phyloP scores from a whole-genome alignment of 2,888 invertebrate genomes.

The Sepiola atlantica region DNA sequence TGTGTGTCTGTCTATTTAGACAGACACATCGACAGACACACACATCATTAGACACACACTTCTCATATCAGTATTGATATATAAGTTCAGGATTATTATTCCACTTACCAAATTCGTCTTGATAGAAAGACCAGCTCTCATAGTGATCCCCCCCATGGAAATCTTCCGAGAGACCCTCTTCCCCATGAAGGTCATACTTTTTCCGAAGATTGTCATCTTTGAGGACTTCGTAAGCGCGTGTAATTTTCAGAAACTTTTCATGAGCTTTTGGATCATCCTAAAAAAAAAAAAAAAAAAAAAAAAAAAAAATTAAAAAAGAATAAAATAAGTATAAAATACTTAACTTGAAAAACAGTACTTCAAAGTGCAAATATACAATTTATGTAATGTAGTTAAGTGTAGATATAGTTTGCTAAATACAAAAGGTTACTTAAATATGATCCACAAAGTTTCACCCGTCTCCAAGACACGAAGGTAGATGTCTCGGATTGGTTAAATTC shows the following conservation, averaged over 20 bases:
- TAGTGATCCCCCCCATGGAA: constrained; percentile 81
- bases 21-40: too few species aligned
- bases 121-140: constrained; percentile 87
- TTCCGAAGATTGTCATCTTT: constrained; percentile 87
- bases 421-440: too few species aligned
- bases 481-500: too few species aligned
- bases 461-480: too few species aligned
- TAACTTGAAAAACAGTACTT: background rate
- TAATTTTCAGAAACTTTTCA: constrained; percentile 85
- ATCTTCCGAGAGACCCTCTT: constrained; percentile 80
- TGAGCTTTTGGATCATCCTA: constrained; percentile 85
- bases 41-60: too few species aligned
- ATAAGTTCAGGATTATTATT: background rate
- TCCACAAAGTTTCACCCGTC: too few species aligned
- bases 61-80: too few species aligned
- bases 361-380: background rate
- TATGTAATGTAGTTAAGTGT: too few species aligned
- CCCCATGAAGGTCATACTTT: constrained; percentile 87
- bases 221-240: constrained; percentile 88
- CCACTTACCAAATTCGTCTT: constrained; percentile 82
- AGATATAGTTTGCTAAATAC: too few species aligned
- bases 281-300: background rate
- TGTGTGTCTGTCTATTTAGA: too few species aligned
- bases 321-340: background rate
- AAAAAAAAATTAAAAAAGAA: background rate